Evolutionary conservation across 2,797 vertebrate genomes (phyloP), one percentile per base, ranked within the genome.

Genomic region (Cryptoblepharus egeriae): DNA sequence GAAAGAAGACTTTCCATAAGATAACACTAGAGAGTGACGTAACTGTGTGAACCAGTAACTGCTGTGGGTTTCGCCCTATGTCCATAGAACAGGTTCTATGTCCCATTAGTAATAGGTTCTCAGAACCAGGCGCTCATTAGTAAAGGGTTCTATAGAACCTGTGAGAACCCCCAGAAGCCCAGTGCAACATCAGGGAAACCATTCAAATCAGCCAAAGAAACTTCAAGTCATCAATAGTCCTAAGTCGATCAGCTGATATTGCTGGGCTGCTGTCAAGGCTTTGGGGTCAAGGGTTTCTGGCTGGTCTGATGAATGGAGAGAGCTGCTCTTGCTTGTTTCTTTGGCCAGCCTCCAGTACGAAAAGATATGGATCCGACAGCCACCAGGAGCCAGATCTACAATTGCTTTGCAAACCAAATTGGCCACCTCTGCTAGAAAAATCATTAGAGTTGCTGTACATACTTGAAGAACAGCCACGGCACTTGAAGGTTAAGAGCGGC

Each of bases 401-500:
- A 75, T 49, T 8, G 16, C 22, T 45, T 75, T 32, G 32, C 13
- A 61, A 15, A n/a, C 72, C 72, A 68, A 37, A 26, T 45, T 77
- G 75, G 60, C 60, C 15, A 58, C 52, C 30, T 58, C 52, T 32
- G 24, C 11, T 39, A 1, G 20, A 45, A 65, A 45, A 64, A n/a
- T 30, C 35, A 42, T 67, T 67, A 65, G 71, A 42, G 28, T n/a
- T 10, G 49, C 68, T 78, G 37, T 24, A 20, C 30, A 32, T 30
- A 26, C 45, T 63, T 74, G 55, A 3, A 68, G 61, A 37, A 72
- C 76, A 85, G n/a, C 64, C 82, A 39, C 10, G 90, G 70, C 83
- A 90, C 67, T 75, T 60, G 32, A 84, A 85, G 90, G 87, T 90
- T 92, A 92, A 92, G 58, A 77, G 79, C 77, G 9, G 67, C 77